Base-by-base conservation (phyloP, 1,140 invertebrate genomes). In the Elysia chlorotica region DNA sequence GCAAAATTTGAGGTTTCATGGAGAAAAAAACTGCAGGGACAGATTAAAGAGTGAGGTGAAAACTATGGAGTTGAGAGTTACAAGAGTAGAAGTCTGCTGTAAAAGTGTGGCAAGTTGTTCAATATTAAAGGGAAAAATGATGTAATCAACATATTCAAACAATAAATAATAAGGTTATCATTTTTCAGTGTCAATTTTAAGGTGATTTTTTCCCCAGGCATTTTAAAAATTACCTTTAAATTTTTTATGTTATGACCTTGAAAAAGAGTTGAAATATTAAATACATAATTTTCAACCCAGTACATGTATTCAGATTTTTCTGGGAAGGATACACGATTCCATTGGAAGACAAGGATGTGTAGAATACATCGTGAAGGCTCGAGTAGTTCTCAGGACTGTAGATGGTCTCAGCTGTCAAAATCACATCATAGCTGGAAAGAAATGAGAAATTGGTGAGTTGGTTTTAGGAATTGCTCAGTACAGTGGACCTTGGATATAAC, bases 351-450 rank as follows among this genome's bases (percentile, higher is more conserved):
- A 97, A 83, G 70, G 89, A 89, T 37, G 88, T 80, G 81, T 91
- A 88, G 78, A 96, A 92, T 48, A 95, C 84, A 57, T 91, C 79
- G 56, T 92, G 88, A 0, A 97, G 82, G 83, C 95, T 96, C 28
- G 85, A 79, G 83, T 96, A 93, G 88, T 93, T 94, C 0, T 91
- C 87, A 48, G 91, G 82, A 89, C 95, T 96, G 81, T 97, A 97
- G 80, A 96, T 96, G 0, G 95, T 97, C 89, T 97, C 96, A 56
- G 93, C 93, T 6, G 94, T 94, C 1, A 97, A 88, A 80, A 97
- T 96, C 28, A 92, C 81, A 85, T 97, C 94, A 89, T 92, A 97
- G 79, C 91, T 91, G 73, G 83, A 82, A 21, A 61, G 56, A 71
- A 28, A 23, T n/a, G 57, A 56, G 21, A 56, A 28, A 21, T 37